Evolutionary conservation across 2,888 invertebrate genomes (phyloP).

Genomic region (Ptychoptera contaminata): DNA sequence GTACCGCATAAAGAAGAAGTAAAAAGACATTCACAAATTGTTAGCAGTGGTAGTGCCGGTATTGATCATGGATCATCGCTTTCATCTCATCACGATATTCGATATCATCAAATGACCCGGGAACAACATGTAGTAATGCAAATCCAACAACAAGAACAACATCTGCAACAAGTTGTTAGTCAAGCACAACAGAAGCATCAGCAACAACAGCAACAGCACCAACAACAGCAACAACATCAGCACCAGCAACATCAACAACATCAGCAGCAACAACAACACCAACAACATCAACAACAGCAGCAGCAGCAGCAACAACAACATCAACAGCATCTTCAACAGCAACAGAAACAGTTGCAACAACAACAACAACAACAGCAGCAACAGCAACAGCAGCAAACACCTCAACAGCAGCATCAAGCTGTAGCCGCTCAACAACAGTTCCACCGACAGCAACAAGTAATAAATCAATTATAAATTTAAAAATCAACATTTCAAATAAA

Average conservation of each 20-base stretch:
- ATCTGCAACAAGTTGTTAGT: constrained; percentile 28
- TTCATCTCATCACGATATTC: constrained; percentile 25
- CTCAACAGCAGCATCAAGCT: constrained; percentile 16
- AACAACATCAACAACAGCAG: constrained; percentile 19
- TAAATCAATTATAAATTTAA: background rate
- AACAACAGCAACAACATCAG: constrained; percentile 23
- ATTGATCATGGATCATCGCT: constrained; percentile 10
- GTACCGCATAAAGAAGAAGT: constrained; percentile 45
- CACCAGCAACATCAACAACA: constrained; percentile 17
- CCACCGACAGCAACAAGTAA: constrained; percentile 11
- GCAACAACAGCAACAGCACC: constrained; percentile 14
- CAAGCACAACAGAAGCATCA: constrained; percentile 23
- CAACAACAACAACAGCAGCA: constrained; percentile 28
- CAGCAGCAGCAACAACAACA: constrained; percentile 21
- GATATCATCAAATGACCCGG: constrained; percentile 34
- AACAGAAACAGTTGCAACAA: constrained; percentile 19
- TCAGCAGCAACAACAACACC: constrained; percentile 19
- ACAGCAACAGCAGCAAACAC: constrained; percentile 19
- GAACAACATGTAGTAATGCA: constrained; percentile 31
- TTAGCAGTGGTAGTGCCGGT: constrained; percentile 8
- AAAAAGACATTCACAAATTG: constrained; percentile 8
- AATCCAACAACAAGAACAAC: constrained; percentile 31
- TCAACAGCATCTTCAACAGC: constrained; percentile 14
- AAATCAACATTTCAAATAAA: background rate
- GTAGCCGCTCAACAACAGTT: constrained; percentile 9